Conservation (phyloP, 2,797 vertebrate genomes). For the Menidia menidia region DNA sequence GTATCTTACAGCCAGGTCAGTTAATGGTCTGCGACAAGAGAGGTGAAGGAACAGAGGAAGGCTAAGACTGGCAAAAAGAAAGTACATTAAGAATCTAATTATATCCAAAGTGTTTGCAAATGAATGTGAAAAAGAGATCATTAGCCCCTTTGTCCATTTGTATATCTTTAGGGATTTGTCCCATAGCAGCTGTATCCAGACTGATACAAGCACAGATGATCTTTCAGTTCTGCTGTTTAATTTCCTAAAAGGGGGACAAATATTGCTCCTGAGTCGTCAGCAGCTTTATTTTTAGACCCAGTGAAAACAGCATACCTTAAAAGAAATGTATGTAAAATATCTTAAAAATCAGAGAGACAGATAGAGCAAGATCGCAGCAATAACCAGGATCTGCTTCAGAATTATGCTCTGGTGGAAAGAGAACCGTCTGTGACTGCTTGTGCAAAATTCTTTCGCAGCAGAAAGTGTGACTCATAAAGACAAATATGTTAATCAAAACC, state of each 20-base stretch:
- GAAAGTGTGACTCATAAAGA: background rate
- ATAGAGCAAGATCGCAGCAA: conserved; percentile 1
- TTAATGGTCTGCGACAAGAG: conserved; percentile 19
- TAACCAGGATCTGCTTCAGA: background rate
- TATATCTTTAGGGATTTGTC: background rate
- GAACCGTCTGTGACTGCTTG: conserved; percentile 13
- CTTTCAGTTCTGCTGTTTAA: conserved; percentile 18
- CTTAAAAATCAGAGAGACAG: background rate
- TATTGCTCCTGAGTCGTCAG: conserved; percentile 28
- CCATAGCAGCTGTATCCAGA: conserved; percentile 3
- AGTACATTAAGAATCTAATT: background rate
- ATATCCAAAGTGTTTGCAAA: background rate
- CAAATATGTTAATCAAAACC: background rate
- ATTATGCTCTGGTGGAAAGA: background rate
- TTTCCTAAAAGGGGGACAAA: conserved; percentile 1
- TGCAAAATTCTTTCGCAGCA: background rate
- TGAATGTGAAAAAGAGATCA: background rate
- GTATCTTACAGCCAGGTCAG: conserved; percentile 41
- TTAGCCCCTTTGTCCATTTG: background rate
- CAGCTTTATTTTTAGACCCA: conserved; percentile 41
- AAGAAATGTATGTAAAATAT: conserved; percentile 9
- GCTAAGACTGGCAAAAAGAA: background rate
- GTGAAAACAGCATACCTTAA: conserved; percentile 17
- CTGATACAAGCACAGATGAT: conserved; percentile 11
- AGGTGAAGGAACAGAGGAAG: conserved; percentile 7